phyloP scores from a whole-genome alignment of 2,797 vertebrate species.

The Anableps anableps region DNA sequence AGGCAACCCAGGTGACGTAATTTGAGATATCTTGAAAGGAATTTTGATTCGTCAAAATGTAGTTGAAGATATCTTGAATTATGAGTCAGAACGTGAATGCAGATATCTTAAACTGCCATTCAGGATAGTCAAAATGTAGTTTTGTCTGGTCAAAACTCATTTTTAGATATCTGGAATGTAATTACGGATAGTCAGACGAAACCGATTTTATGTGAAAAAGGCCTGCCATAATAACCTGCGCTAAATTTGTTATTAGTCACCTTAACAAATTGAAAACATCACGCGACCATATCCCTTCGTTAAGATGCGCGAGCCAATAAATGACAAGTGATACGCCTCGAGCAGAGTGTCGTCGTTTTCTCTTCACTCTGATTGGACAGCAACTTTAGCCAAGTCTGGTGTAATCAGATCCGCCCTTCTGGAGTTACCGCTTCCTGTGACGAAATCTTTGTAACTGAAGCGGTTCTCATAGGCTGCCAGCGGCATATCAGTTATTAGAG shows the following conservation, averaged over 20 bases:
- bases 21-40: too few species aligned
- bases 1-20: too few species aligned
- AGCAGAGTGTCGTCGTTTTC: slow-evolving; percentile 41
- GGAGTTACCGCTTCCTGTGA: slow-evolving; percentile 42
- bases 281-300: slow-evolving; percentile 25
- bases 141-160: too few species aligned
- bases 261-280: slow-evolving; percentile 39
- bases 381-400: neutral
- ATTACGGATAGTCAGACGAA: too few species aligned
- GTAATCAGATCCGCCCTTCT: slow-evolving; percentile 26
- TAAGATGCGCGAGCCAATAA: slow-evolving; percentile 47
- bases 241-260: neutral
- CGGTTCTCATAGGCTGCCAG: slow-evolving; percentile 3
- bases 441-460: slow-evolving; percentile 4
- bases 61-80: too few species aligned
- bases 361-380: slow-evolving; percentile 60
- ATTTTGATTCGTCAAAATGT: too few species aligned
- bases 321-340: neutral
- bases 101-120: too few species aligned
- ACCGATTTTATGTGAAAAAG: too few species aligned
- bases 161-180: too few species aligned
- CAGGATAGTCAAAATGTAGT: too few species aligned
- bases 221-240: too few species aligned
- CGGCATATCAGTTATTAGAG: neutral
- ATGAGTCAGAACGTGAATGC: too few species aligned